Percentiles rank a stretch among this genome's conserved stretches.
phyloP scores from a whole-genome alignment of 2,113 vertebrate genomes.

The Balaeniceps rex region DNA sequence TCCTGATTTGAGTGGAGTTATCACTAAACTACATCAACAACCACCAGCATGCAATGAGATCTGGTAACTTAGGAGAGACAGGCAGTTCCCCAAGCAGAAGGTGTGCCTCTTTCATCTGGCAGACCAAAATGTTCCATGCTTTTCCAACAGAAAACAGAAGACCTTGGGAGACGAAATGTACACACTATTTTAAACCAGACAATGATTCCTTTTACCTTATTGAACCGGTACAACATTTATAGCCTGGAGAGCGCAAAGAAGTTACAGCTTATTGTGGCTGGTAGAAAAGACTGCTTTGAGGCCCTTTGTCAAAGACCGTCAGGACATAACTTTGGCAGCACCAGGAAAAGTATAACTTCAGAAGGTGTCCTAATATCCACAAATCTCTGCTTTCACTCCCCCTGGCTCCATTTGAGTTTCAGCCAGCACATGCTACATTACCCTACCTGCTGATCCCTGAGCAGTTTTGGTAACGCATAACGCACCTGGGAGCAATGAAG shows the following conservation, averaged over 20 bases:
- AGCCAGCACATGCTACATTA: not conserved
- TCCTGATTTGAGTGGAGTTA: not conserved
- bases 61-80: not conserved
- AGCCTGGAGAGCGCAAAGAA: not conserved
- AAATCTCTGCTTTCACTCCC: not conserved
- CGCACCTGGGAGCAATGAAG: not conserved
- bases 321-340: not conserved
- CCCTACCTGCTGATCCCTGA: not conserved
- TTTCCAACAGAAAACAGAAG: not conserved
- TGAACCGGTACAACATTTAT: not conserved
- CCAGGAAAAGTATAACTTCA: not conserved
- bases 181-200: not conserved
- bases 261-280: not conserved
- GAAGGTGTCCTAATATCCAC: not conserved
- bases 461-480: not conserved
- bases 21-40: not conserved
- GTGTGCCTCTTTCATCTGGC: not conserved
- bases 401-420: not conserved
- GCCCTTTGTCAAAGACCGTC: not conserved
- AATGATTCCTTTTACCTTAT: not conserved
- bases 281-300: not conserved
- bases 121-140: not conserved
- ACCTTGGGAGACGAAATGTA: rapidly evolving
- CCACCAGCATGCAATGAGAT: not conserved
- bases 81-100: not conserved